These are phyloP conservation scores for Liopterus haemorrhoidalis DNA, from an alignment of 2,888 invertebrate species.

Conservation along the genomic window DNA sequence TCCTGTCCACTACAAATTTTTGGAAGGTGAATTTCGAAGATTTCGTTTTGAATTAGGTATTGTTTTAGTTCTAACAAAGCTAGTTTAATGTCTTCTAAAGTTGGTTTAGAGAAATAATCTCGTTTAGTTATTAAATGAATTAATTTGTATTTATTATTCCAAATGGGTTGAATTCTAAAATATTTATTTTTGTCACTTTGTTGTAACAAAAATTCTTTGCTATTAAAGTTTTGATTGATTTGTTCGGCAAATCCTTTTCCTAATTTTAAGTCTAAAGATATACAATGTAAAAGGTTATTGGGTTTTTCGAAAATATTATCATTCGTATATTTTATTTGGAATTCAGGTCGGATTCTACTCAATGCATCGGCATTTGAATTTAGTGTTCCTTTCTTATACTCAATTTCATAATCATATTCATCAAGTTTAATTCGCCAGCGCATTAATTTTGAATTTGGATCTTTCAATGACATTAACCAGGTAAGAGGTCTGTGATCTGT, in stretches of 20 bases:
- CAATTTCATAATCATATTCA: too few relatives aligned
- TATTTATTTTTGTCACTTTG: slow-evolving; percentile 8
- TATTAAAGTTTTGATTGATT: slow-evolving; percentile 12
- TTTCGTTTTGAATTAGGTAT: slow-evolving; percentile 10
- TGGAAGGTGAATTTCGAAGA: slow-evolving; percentile 9
- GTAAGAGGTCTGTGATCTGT: too few relatives aligned
- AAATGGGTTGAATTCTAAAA: slow-evolving; percentile 14
- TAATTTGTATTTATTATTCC: slow-evolving; percentile 13
- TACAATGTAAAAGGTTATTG: slow-evolving; percentile 10
- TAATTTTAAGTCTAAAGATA: slow-evolving; percentile 11
- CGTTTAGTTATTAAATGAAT: slow-evolving; percentile 14
- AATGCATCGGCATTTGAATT: too few relatives aligned
- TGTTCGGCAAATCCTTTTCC: slow-evolving; percentile 17
- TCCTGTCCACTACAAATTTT: slow-evolving; percentile 12
- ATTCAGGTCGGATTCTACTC: too few relatives aligned
- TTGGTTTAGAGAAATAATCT: slow-evolving; percentile 11
- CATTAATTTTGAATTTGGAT: too few relatives aligned
- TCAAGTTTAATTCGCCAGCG: too few relatives aligned
- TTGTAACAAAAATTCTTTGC: slow-evolving; percentile 12
- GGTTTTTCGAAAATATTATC: slow-evolving; percentile 13
- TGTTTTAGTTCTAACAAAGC: slow-evolving; percentile 6
- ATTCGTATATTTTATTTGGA: slow-evolving; percentile 3
- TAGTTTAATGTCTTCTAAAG: slow-evolving; percentile 6
- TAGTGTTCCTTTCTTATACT: too few relatives aligned
- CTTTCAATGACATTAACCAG: too few relatives aligned